Evolutionary conservation across 2,888 invertebrate species (phyloP), one percentile per base, ranked within the genome.

Genomic region (Cosmorhoe ocellata): DNA sequence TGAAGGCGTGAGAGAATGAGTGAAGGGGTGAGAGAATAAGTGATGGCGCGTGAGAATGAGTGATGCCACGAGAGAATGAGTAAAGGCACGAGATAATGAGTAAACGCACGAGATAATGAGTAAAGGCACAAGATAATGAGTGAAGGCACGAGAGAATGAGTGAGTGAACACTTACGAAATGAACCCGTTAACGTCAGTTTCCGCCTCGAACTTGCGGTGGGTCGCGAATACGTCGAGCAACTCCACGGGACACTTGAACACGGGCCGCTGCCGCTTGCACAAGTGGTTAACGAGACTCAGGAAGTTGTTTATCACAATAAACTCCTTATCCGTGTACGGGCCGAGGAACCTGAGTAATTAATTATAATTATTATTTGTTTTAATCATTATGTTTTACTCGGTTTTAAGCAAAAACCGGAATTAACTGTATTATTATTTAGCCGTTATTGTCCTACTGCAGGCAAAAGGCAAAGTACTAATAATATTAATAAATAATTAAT

Each of bases 341-440:
- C 83, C 83, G 0, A 84, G 58, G 52, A 80, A 82, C 26, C 79
- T 51, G 40, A 7, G 41, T 18, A 45, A 13, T n/a, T 12, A 31
- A 31, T 12, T 12, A 31, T n/a, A 31, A 12, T 3, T n/a, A n/a
- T n/a, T n/a, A n/a, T n/a, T n/a, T n/a, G n/a, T n/a, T n/a, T n/a
- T n/a, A n/a, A n/a, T n/a, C n/a, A n/a, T n/a, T n/a, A n/a, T n/a
- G n/a, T n/a, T n/a, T n/a, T n/a, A n/a, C n/a, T n/a, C n/a, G n/a
- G n/a, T n/a, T n/a, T n/a, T n/a, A n/a, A n/a, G n/a, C n/a, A n/a
- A n/a, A n/a, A n/a, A n/a, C n/a, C n/a, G n/a, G n/a, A n/a, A n/a
- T n/a, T n/a, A n/a, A n/a, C n/a, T n/a, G n/a, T n/a, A n/a, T n/a
- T n/a, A n/a, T n/a, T n/a, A n/a, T n/a, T n/a, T n/a, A n/a, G n/a